These are phyloP conservation scores for Neotoma lepida DNA, from an alignment of 2,113 vertebrate species.

Conservation along the genomic window DNA sequence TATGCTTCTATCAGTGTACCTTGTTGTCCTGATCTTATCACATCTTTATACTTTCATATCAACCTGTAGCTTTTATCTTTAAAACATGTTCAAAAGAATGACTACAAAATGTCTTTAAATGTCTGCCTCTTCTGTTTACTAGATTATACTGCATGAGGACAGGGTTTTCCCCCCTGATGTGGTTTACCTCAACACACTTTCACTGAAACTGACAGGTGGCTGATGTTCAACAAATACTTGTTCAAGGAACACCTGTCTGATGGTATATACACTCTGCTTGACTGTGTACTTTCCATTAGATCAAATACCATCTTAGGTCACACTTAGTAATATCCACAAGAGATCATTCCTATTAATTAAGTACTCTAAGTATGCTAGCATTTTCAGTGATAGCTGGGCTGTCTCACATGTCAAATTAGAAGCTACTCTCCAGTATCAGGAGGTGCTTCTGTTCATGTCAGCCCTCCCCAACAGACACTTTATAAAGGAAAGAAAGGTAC, in stretches of 20 bases:
- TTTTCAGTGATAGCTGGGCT: neutral
- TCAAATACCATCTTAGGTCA: neutral
- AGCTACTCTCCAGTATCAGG: neutral
- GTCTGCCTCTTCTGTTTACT: neutral
- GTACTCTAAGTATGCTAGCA: neutral
- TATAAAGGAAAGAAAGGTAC: neutral
- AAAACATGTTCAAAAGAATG: neutral
- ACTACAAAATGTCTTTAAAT: neutral
- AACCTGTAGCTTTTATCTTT: neutral
- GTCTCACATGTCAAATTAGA: neutral
- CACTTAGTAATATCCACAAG: neutral
- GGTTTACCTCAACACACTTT: neutral
- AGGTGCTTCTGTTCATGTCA: neutral
- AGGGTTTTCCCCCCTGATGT: neutral
- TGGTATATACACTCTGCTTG: neutral
- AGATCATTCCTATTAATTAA: conserved; percentile 17
- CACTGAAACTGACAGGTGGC: neutral
- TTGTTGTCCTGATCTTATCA: neutral
- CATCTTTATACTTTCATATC: conserved; percentile 9
- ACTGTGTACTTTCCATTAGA: neutral
- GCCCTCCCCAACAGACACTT: neutral
- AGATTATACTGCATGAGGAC: neutral
- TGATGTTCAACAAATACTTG: conserved; percentile 8
- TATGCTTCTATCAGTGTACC: neutral
- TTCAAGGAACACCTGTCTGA: neutral